Conservation (phyloP, 2,113 vertebrate species). For the Cyprinodon tularosa region DNA sequence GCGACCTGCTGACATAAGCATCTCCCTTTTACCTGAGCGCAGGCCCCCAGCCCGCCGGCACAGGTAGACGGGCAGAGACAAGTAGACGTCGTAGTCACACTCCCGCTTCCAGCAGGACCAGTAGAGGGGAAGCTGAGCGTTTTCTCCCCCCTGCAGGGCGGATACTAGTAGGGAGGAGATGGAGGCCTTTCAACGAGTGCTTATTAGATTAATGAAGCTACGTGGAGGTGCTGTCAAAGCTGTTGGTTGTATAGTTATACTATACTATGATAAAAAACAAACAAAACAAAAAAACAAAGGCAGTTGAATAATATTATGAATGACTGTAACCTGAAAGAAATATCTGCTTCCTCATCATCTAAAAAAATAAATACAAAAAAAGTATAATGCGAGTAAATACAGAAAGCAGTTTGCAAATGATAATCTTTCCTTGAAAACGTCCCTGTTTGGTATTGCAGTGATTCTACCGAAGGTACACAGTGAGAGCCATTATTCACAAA, state of each 20-base stretch:
- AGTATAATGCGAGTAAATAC: not conserved
- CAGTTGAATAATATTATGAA: too few relatives aligned
- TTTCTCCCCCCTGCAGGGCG: constrained; percentile 80
- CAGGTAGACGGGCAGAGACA: constrained; percentile 84
- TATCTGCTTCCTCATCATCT: not conserved
- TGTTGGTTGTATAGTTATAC: not conserved
- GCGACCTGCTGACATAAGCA: constrained; percentile 49
- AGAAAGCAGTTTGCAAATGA: not conserved
- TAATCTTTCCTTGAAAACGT: not conserved
- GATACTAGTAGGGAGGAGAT: constrained; percentile 78
- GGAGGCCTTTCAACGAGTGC: constrained; percentile 66
- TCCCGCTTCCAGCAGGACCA: constrained; percentile 87
- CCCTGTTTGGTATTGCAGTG: not conserved
- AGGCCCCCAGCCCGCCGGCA: constrained; percentile 83
- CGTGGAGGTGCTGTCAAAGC: constrained; percentile 5
- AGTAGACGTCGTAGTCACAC: constrained; percentile 85
- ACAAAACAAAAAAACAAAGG: too few relatives aligned
- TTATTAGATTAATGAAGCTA: constrained; percentile 25
- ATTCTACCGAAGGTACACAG: not conserved
- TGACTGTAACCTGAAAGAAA: not conserved
- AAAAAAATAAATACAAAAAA: not conserved
- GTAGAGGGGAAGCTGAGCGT: constrained; percentile 82
- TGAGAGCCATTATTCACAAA: not conserved
- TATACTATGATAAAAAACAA: not conserved
- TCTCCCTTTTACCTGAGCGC: constrained; percentile 80